phyloP scores from a whole-genome alignment of 1,140 invertebrate genomes.

The Orius laevigatus region DNA sequence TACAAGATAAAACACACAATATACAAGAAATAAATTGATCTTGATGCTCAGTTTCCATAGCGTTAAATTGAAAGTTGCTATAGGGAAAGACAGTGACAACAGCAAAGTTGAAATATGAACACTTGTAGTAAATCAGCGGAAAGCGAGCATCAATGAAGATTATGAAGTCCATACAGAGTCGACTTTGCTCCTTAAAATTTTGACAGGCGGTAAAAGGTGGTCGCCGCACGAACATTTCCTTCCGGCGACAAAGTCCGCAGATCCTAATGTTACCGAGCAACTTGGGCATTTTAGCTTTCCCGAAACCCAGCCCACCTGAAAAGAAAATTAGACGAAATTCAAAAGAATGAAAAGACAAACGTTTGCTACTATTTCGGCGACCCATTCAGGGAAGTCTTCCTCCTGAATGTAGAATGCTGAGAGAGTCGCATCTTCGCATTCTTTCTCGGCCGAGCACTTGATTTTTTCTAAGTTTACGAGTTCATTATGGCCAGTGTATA shows the following conservation, averaged over 20 bases:
- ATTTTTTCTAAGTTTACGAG: no score
- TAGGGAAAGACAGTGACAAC: not conserved
- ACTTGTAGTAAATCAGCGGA: not conserved
- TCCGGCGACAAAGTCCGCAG: slow-evolving; percentile 43
- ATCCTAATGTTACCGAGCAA: slow-evolving; percentile 37
- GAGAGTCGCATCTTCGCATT: no score
- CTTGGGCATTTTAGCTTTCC: slow-evolving; percentile 42
- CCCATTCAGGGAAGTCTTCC: no score
- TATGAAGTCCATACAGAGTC: slow-evolving; percentile 23
- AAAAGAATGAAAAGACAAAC: no score
- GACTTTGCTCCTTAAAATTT: slow-evolving; percentile 37
- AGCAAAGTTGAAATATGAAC: not conserved
- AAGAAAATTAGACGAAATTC: slow-evolving; percentile 12
- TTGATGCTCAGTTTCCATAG: no score
- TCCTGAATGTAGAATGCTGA: no score
- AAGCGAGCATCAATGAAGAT: not conserved
- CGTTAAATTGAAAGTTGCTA: no score
- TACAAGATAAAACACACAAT: no score
- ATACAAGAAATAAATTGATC: no score
- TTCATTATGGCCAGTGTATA: no score
- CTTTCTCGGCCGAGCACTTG: no score
- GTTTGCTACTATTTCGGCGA: no score
- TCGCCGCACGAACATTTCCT: slow-evolving; percentile 36
- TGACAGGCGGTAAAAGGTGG: slow-evolving; percentile 33
- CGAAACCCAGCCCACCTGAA: slow-evolving; percentile 35